Evolutionary conservation across 2,888 invertebrate species (phyloP).

Genomic region (Iselma pallidipennis): DNA sequence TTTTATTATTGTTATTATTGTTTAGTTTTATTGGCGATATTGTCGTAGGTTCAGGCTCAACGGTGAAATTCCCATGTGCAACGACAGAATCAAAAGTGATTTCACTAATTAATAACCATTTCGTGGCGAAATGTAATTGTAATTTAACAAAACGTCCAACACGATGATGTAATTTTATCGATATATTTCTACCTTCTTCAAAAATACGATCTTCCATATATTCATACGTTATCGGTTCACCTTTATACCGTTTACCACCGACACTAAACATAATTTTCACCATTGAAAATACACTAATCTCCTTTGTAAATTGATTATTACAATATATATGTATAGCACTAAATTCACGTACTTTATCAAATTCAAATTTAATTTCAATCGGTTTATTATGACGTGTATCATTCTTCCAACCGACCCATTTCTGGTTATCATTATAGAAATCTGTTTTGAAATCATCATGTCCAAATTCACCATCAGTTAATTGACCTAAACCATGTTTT

Average conservation of each 20-base stretch:
- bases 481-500: slow-evolving; percentile 80
- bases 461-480: slow-evolving; percentile 82
- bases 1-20: slow-evolving; percentile 32
- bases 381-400: slow-evolving; percentile 68
- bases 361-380: slow-evolving; percentile 76
- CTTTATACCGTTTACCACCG: slow-evolving; percentile 72
- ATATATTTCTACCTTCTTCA: slow-evolving; percentile 80
- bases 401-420: slow-evolving; percentile 92
- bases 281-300: slow-evolving; percentile 81
- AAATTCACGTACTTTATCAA: slow-evolving; percentile 86
- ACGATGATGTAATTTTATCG: slow-evolving; percentile 78
- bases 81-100: slow-evolving; percentile 82
- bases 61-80: slow-evolving; percentile 74
- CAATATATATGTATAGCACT: slow-evolving; percentile 79
- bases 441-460: slow-evolving; percentile 73
- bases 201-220: slow-evolving; percentile 78
- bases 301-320: slow-evolving; percentile 84
- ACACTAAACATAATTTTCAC: slow-evolving; percentile 80
- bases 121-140: slow-evolving; percentile 76
- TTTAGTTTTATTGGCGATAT: slow-evolving; percentile 57
- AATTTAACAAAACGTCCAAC: slow-evolving; percentile 81
- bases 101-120: slow-evolving; percentile 91
- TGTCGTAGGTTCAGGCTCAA: slow-evolving; percentile 65
- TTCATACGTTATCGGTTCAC: slow-evolving; percentile 74
- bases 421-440: slow-evolving; percentile 65